Evolutionary conservation across 2,113 vertebrate genomes (phyloP), one percentile per base, ranked within the genome.

Genomic region (Copsychus sechellarum): DNA sequence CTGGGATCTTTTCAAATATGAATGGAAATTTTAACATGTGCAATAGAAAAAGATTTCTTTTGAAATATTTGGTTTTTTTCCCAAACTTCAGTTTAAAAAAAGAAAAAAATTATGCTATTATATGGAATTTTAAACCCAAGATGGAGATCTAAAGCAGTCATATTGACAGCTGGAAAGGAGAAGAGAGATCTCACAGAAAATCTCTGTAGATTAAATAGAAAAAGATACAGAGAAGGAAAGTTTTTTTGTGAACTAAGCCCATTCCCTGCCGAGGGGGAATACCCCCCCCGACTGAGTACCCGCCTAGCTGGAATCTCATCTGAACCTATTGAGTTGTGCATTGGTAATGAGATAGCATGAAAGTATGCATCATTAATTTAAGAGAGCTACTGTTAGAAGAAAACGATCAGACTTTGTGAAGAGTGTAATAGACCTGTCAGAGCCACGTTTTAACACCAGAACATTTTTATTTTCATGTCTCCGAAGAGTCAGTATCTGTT

Each of bases 401-500:
- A 86, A 78, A 45, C 2, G 9, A 53, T 65, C 67, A 82, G 64
- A 60, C 77, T 88, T 76, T 31, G 74, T 87, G 73, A 90, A 70
- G 73, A 84, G 58, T 60, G 45, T 76, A 91, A 90, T 65, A 83
- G 90, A 95, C 67, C 70, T 81, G 92, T 89, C 86, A 91, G 77
- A 34, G 43, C 81, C 34, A 40, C 9, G 2, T 69, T 92, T 94
- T 86, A 90, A 67, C 4, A 6, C 58, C 51, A 82, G 54, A 71
- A 56, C 22, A 17, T 86, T 94, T 94, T 88, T 95, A 92, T 95
- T 92, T 87, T 77, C 66, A 5, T 42, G 53, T 81, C 82, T 94
- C 94, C 0, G 0, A 95, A 96, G 88, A 95, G 45, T 78, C 43
- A 16, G 70, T 60, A 66, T 85, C 93, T 94, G 81, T 90, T 95